Percentiles rank a stretch among this genome's conserved stretches.
These are phyloP conservation scores for Rhinoderma darwinii DNA, from an alignment of 2,113 vertebrate genomes.

Conservation along the genomic window DNA sequence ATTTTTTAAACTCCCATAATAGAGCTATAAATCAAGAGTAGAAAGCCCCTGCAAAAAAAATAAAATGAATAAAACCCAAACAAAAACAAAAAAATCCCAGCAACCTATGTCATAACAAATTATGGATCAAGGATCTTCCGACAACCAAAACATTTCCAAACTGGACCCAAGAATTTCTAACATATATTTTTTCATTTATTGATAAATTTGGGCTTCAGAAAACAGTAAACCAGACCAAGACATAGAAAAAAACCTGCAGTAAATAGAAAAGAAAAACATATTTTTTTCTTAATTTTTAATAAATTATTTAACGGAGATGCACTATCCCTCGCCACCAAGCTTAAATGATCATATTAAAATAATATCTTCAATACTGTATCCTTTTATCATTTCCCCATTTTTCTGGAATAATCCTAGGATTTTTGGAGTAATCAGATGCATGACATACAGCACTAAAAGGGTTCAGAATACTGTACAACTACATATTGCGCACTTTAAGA, in stretches of 20 bases:
- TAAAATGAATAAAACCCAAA: too few relatives aligned
- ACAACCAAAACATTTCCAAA: neutral
- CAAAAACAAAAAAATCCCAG: neutral
- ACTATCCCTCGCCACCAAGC: neutral
- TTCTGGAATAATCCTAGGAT: neutral
- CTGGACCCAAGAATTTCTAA: neutral
- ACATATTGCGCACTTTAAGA: conserved; percentile 58
- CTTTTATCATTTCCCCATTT: neutral
- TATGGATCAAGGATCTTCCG: neutral
- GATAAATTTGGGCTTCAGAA: neutral
- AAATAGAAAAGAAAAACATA: neutral
- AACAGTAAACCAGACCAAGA: neutral
- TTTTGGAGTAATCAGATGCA: neutral
- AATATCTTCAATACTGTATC: neutral
- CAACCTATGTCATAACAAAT: neutral
- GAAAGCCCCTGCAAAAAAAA: neutral
- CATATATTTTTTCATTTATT: neutral
- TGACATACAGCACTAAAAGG: conserved; percentile 29
- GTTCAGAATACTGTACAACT: neutral
- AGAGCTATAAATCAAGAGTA: neutral
- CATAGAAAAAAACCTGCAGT: neutral
- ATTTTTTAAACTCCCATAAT: neutral
- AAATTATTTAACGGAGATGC: neutral
- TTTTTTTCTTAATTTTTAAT: neutral
- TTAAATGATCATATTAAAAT: neutral